Percentiles rank a stretch among this genome's conserved stretches.
These are phyloP conservation scores for Cyprinodon tularosa DNA, from an alignment of 2,113 vertebrate genomes.

Conservation along the genomic window DNA sequence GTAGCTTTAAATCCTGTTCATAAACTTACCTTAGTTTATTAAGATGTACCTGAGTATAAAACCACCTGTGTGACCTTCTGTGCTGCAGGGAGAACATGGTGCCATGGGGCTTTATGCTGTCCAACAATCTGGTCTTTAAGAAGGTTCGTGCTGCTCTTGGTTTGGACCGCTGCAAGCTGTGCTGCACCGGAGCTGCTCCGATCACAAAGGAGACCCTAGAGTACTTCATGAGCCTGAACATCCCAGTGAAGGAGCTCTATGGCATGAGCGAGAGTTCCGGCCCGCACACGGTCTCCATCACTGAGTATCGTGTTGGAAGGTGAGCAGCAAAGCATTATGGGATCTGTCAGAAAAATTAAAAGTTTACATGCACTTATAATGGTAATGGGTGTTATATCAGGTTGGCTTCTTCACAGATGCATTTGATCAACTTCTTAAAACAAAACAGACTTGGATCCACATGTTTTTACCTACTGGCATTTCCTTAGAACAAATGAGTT, in stretches of 20 bases:
- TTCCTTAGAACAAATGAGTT: too few relatives aligned
- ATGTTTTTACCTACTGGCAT: not conserved
- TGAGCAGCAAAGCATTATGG: conserved; percentile 36
- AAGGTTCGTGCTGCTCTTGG: conserved; percentile 75
- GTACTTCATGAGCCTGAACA: conserved; percentile 84
- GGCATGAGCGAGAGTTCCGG: conserved; percentile 82
- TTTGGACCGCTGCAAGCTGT: conserved; percentile 75
- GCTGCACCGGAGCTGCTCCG: conserved; percentile 75
- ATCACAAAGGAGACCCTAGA: conserved; percentile 80
- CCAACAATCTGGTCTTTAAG: conserved; percentile 80
- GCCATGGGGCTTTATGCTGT: conserved; percentile 79
- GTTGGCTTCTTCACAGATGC: not conserved
- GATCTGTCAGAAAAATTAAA: not conserved
- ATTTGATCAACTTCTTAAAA: not conserved
- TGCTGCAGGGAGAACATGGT: conserved; percentile 63
- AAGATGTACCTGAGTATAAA: not conserved
- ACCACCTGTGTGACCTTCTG: not conserved
- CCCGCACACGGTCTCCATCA: conserved; percentile 68
- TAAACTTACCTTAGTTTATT: not conserved
- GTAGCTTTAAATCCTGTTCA: not conserved
- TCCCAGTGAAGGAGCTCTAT: conserved; percentile 77
- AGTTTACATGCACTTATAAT: not conserved
- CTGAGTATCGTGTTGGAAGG: conserved; percentile 69
- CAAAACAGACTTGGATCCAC: not conserved
- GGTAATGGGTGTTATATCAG: not conserved